These are phyloP conservation scores for Lophotis ruficrista DNA, from an alignment of 2,113 vertebrate species.

Conservation along the genomic window DNA sequence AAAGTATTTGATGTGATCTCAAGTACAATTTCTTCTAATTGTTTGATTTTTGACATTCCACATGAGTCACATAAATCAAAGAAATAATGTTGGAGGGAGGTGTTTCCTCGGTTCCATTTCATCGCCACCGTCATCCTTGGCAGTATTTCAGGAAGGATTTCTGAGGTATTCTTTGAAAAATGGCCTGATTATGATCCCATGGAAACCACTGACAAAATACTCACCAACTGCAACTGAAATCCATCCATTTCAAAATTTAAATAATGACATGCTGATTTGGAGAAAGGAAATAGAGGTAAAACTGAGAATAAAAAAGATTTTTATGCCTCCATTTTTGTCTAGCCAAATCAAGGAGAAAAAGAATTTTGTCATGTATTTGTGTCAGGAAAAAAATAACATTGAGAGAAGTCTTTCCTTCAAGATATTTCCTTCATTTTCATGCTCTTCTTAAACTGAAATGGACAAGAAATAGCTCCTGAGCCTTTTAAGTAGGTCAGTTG, in stretches of 20 bases:
- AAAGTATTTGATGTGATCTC: neutral
- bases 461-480: conserved; percentile 21
- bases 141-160: conserved; percentile 17
- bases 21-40: neutral
- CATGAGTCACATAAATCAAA: neutral
- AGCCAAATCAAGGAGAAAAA: neutral
- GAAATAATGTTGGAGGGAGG: neutral
- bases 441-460: neutral
- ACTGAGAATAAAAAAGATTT: neutral
- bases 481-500: conserved; percentile 20
- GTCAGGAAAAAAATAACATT: neutral
- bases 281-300: neutral
- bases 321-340: neutral
- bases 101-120: neutral
- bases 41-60: neutral
- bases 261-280: conserved; percentile 9
- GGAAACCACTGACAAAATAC: conserved; percentile 24
- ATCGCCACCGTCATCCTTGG: neutral
- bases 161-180: conserved; percentile 30
- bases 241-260: conserved; percentile 30
- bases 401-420: neutral
- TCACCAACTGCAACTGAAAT: neutral
- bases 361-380: neutral
- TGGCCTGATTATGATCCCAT: neutral
- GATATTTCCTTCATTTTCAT: conserved; percentile 2